Evolutionary conservation across 2,888 invertebrate genomes (phyloP).

Genomic region (Tethea ocularis): DNA sequence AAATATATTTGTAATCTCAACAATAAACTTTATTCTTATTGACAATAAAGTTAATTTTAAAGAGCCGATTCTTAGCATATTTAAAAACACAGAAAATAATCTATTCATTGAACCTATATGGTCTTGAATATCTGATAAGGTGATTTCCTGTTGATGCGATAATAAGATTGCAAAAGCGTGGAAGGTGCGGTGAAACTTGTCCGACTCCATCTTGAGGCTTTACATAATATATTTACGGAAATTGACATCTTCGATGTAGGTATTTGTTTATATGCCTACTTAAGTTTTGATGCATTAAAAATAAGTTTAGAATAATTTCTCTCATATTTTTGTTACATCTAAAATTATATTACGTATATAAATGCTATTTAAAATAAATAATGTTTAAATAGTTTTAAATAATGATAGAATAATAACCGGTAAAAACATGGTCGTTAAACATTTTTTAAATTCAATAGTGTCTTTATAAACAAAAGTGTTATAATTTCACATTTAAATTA

Average conservation of each 20-base stretch:
- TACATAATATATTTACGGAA: constrained; percentile 46
- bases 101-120: not conserved
- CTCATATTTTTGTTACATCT: too few relatives aligned
- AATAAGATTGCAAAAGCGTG: constrained; percentile 56
- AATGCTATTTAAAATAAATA: too few relatives aligned
- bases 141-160: constrained; percentile 43
- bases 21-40: too few relatives aligned
- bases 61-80: not conserved
- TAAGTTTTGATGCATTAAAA: not conserved
- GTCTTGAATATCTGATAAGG: not conserved
- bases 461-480: too few relatives aligned
- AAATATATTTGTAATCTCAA: too few relatives aligned
- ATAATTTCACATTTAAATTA: constrained; percentile 8
- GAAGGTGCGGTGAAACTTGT: constrained; percentile 56
- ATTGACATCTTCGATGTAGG: constrained; percentile 36
- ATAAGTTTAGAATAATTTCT: too few relatives aligned
- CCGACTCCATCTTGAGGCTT: constrained; percentile 28
- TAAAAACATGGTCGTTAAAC: too few relatives aligned
- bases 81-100: not conserved
- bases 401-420: too few relatives aligned
- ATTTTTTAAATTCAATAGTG: too few relatives aligned
- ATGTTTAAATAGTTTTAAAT: too few relatives aligned
- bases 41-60: too few relatives aligned
- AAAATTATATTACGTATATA: too few relatives aligned
- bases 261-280: not conserved